Evolutionary conservation across 2,113 vertebrate genomes (phyloP).

Genomic region (Oostethus manadensis): DNA sequence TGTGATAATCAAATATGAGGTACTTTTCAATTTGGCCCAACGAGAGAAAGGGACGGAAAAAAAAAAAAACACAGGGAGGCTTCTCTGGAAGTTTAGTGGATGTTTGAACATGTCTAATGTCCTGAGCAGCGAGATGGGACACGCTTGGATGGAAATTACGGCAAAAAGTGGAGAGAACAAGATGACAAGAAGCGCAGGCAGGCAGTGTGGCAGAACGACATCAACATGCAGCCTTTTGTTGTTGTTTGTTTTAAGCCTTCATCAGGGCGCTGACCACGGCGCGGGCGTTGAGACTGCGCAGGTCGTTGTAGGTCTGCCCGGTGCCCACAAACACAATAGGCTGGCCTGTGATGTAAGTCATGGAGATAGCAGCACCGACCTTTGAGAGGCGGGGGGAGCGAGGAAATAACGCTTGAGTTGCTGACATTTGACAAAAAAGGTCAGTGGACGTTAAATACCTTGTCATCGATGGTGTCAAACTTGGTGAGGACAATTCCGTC

Average conservation of each 20-base stretch:
- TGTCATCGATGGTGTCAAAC: conserved; percentile 98
- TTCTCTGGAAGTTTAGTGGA: conserved; percentile 10
- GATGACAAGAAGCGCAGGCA: conserved; percentile 24
- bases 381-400: conserved; percentile 41
- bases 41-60: conserved; percentile 2
- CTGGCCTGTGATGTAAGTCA: conserved; percentile 99
- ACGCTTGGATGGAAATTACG: conserved; percentile 13
- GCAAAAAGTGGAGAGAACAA: conserved; percentile 12
- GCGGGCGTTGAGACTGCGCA: conserved; percentile 94
- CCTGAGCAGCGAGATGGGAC: conserved; percentile 24
- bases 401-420: conserved; percentile 8
- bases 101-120: conserved; percentile 25
- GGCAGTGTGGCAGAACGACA: conserved; percentile 21
- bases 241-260: conserved; percentile 79
- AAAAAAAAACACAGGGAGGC: conserved; percentile 13
- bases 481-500: conserved; percentile 98
- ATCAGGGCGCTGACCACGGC: conserved; percentile 95
- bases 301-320: conserved; percentile 96
- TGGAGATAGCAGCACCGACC: conserved; percentile 97
- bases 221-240: conserved; percentile 29
- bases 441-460: conserved; percentile 70
- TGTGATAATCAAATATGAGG: conserved; percentile 36
- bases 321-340: conserved; percentile 98
- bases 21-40: conserved; percentile 43
- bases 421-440: background rate